phyloP scores from a whole-genome alignment of 2,888 invertebrate genomes.

The Limnephilus lunatus region DNA sequence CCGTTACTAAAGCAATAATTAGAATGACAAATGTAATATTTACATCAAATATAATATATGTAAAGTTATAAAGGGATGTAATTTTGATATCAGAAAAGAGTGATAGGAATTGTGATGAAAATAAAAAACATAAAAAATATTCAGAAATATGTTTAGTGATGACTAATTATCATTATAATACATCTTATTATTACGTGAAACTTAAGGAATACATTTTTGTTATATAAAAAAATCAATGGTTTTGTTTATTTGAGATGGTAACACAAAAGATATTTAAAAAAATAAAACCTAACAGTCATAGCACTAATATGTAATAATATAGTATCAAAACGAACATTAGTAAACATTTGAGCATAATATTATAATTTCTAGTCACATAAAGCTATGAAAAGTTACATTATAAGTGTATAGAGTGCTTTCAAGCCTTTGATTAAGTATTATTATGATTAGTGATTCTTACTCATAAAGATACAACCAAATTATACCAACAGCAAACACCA shows the following conservation, averaged over 20 bases:
- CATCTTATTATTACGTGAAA: constrained; percentile 24
- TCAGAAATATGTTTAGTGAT: constrained; percentile 31
- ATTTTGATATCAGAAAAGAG: not conserved
- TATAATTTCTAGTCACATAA: constrained; percentile 19
- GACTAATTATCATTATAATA: constrained; percentile 31
- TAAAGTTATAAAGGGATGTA: not conserved
- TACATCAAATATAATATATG: not conserved
- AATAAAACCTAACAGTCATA: constrained; percentile 41
- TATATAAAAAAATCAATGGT: constrained; percentile 45
- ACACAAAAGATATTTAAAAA: constrained; percentile 35
- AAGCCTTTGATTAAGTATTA: not conserved
- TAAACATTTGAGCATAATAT: constrained; percentile 43
- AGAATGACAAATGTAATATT: constrained; percentile 13
- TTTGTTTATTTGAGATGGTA: constrained; percentile 43
- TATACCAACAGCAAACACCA: not conserved
- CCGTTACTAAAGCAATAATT: not conserved
- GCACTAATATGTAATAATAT: constrained; percentile 16
- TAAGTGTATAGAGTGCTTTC: not conserved
- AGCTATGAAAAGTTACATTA: not conserved
- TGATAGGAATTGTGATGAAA: constrained; percentile 15
- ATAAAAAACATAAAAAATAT: constrained; percentile 30
- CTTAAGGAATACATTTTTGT: constrained; percentile 26
- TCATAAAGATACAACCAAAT: not conserved
- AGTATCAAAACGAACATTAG: constrained; percentile 20
- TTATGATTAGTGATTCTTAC: not conserved